Percentiles rank a stretch among this genome's conserved stretches.
Evolutionary conservation across 2,113 vertebrate genomes (phyloP).

Genomic region (Cnemophilus loriae): DNA sequence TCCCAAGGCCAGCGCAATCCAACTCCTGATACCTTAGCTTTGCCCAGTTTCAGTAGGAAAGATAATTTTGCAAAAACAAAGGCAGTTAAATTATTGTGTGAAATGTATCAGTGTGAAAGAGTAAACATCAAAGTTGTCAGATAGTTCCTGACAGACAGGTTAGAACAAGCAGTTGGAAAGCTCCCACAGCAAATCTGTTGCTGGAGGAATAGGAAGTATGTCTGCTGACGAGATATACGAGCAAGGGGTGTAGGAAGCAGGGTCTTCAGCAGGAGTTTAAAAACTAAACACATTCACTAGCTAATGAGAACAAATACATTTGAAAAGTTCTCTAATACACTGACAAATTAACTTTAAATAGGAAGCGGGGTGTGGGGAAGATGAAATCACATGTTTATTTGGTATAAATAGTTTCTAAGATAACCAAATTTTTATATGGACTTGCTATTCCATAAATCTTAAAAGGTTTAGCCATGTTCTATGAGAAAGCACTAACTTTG

Average conservation of each 20-base stretch:
- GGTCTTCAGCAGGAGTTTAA: not conserved
- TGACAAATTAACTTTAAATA: not conserved
- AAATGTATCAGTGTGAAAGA: not conserved
- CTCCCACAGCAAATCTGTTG: not conserved
- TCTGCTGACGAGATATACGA: not conserved
- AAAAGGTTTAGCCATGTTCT: not conserved
- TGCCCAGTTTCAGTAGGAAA: not conserved
- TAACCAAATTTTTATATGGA: not conserved
- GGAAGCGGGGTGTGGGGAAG: rapidly evolving
- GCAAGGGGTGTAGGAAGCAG: not conserved
- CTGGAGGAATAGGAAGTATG: not conserved
- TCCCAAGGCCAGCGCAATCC: not conserved
- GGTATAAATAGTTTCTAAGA: not conserved
- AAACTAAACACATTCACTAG: not conserved
- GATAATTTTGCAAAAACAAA: not conserved
- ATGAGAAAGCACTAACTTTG: not conserved
- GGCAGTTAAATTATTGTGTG: not conserved
- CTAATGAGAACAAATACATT: not conserved
- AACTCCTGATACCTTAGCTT: not conserved
- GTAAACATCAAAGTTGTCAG: not conserved
- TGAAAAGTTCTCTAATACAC: not conserved
- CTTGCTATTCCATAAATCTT: not conserved
- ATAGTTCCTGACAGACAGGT: not conserved
- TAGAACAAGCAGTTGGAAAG: not conserved
- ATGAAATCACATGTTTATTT: not conserved